phyloP scores from a whole-genome alignment of 2,113 vertebrate genomes.

The Lanius ludovicianus region DNA sequence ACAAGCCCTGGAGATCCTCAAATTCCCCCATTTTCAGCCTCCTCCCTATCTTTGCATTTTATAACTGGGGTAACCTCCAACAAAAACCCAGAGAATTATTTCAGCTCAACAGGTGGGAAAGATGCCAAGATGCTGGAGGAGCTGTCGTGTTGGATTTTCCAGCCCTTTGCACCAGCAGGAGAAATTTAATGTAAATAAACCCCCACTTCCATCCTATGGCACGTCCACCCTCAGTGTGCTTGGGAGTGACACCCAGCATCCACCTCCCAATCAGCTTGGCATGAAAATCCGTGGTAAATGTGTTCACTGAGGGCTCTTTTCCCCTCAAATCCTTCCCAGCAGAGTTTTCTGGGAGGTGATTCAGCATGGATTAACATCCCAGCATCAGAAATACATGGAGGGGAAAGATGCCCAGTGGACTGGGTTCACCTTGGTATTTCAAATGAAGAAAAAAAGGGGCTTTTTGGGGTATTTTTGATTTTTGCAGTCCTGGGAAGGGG shows the following conservation, averaged over 20 bases:
- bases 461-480: neutral
- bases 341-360: neutral
- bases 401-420: fast-evolving
- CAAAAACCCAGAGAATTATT: neutral
- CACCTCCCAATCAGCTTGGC: fast-evolving
- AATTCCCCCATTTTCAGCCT: fast-evolving
- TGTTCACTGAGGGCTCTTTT: fast-evolving
- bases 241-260: fast-evolving
- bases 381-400: fast-evolving
- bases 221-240: fast-evolving
- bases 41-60: neutral
- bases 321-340: neutral
- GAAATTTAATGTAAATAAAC: neutral
- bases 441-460: neutral
- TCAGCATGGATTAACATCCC: neutral
- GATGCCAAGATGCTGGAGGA: neutral
- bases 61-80: fast-evolving
- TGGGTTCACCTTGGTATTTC: fast-evolving
- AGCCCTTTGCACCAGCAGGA: neutral
- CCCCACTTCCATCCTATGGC: neutral
- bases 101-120: neutral
- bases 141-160: slow-evolving; percentile 22
- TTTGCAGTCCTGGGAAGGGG: neutral
- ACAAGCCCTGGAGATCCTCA: neutral
- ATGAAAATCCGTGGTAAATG: fast-evolving